Evolutionary conservation across 2,888 invertebrate genomes (phyloP).

Genomic region (Vanessa cardui): DNA sequence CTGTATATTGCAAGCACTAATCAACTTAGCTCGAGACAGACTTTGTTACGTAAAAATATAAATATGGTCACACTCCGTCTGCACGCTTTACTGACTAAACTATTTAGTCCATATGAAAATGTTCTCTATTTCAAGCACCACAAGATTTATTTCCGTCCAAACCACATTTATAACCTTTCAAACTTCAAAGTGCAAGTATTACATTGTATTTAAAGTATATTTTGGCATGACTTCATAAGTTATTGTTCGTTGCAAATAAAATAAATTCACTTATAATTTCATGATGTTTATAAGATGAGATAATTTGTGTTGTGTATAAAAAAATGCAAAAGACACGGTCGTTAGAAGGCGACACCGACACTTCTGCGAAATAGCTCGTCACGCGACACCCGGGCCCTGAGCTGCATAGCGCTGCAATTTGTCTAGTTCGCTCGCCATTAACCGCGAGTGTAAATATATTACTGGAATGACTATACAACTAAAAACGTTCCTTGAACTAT

Average conservation of each 20-base stretch:
- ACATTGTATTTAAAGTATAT: constrained; percentile 9
- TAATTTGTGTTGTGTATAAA: not conserved
- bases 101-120: not conserved
- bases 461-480: not conserved
- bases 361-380: constrained; percentile 57
- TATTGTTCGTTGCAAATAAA: constrained; percentile 1
- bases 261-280: not conserved
- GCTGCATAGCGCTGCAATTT: constrained; percentile 11
- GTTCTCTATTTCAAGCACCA: not conserved
- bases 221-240: constrained; percentile 11
- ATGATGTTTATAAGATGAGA: not conserved
- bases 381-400: constrained; percentile 9
- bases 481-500: no score
- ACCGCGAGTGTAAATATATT: not conserved
- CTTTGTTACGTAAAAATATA: constrained; percentile 23
- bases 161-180: not conserved
- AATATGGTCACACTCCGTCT: constrained; percentile 24
- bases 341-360: constrained; percentile 56
- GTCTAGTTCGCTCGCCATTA: constrained; percentile 6
- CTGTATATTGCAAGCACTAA: constrained; percentile 16
- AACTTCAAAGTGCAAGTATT: constrained; percentile 1
- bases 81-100: constrained; percentile 13
- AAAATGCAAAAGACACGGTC: constrained; percentile 19
- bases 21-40: constrained; percentile 12
- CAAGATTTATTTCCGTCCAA: constrained; percentile 3